These are phyloP conservation scores for Brachyalestes nurse DNA, from an alignment of 2,797 vertebrate species.

Conservation along the genomic window DNA sequence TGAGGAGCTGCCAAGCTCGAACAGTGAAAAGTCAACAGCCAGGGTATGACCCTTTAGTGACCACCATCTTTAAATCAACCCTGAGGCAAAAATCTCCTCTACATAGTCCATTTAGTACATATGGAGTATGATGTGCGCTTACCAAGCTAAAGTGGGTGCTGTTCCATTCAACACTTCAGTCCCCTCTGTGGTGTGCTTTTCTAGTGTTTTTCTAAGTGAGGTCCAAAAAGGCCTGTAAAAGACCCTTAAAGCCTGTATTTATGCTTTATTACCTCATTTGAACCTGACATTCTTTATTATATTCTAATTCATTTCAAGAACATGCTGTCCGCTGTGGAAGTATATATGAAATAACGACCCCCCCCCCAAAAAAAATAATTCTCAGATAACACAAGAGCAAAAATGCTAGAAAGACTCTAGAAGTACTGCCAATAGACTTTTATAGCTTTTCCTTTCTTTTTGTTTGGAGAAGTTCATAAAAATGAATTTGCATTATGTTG, in stretches of 20 bases:
- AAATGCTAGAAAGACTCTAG: not conserved
- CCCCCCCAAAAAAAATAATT: not conserved
- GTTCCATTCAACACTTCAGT: conserved; percentile 43
- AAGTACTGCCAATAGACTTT: not conserved
- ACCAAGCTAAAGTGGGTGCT: conserved; percentile 43
- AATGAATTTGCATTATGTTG: conserved; percentile 33
- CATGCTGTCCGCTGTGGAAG: not conserved
- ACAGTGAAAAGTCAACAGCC: not conserved
- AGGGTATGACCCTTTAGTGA: conserved; percentile 20
- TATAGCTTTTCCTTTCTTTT: not conserved
- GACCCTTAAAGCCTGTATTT: conserved; percentile 13
- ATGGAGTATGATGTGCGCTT: conserved; percentile 56
- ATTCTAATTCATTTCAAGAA: not conserved
- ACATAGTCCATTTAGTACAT: conserved; percentile 20
- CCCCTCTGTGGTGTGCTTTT: conserved; percentile 32
- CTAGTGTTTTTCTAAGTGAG: conserved; percentile 30
- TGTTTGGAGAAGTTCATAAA: conserved; percentile 15
- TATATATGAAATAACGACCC: not conserved
- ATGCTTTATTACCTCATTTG: conserved; percentile 22
- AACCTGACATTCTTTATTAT: conserved; percentile 6
- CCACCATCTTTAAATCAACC: conserved; percentile 27
- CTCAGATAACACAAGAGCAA: not conserved
- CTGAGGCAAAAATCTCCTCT: conserved; percentile 11
- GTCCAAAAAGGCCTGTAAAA: conserved; percentile 12
- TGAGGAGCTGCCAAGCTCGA: conserved; percentile 23